Percentiles rank a stretch among this genome's conserved stretches.
Conservation (phyloP, 1,140 invertebrate genomes). For the Tribolium castaneum region DNA sequence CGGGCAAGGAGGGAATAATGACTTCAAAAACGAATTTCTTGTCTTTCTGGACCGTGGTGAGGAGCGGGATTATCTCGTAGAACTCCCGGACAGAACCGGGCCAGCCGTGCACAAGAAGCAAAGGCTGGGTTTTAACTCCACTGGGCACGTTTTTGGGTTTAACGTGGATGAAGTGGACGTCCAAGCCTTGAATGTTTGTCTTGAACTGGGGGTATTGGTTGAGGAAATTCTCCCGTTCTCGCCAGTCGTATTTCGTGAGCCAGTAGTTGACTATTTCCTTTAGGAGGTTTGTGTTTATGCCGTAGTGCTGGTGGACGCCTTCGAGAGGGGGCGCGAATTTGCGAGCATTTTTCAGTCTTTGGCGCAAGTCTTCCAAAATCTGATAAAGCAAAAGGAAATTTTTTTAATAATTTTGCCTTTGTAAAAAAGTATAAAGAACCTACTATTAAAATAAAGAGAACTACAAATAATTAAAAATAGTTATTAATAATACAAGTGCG, state of each 20-base stretch:
- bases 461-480: too few relatives aligned
- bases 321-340: constrained; percentile 72
- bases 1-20: constrained; percentile 81
- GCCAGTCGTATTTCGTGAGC: constrained; percentile 81
- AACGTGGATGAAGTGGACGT: constrained; percentile 80
- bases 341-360: constrained; percentile 68
- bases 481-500: too few relatives aligned
- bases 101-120: constrained; percentile 90
- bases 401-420: too few relatives aligned
- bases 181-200: constrained; percentile 76
- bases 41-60: constrained; percentile 70
- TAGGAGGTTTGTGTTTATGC: constrained; percentile 79
- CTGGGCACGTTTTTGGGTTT: constrained; percentile 69
- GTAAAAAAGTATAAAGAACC: too few relatives aligned
- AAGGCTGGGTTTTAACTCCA: constrained; percentile 72
- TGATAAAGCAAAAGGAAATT: constrained; percentile 56
- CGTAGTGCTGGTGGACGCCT: constrained; percentile 79
- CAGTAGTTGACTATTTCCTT: constrained; percentile 81
- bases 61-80: constrained; percentile 80
- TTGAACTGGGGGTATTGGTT: constrained; percentile 81
- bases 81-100: constrained; percentile 90
- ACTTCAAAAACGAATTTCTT: constrained; percentile 82
- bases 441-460: too few relatives aligned
- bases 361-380: constrained; percentile 72
- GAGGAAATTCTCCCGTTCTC: constrained; percentile 72